A percentile compares a stretch with the other conserved stretches of the same genome.
Evolutionary conservation across 2,113 vertebrate species (phyloP).

Genomic region (Pomatorhinus ruficollis): DNA sequence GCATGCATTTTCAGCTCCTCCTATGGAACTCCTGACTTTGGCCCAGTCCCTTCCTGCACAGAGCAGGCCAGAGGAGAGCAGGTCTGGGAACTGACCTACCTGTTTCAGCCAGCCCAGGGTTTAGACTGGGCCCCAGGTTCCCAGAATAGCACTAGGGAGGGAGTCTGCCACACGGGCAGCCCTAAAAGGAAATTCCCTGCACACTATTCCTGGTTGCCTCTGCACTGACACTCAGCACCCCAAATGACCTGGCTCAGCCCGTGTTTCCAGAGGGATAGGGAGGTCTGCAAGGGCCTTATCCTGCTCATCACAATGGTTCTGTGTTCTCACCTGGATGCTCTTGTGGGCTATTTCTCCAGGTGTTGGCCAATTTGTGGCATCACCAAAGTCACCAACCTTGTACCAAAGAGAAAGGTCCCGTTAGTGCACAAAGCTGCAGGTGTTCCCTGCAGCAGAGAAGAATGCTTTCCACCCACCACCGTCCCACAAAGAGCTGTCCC

Average conservation of each 20-base stretch:
- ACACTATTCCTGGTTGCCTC: constrained; percentile 82
- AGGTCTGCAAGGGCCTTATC: not conserved
- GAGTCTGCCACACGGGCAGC: constrained; percentile 33
- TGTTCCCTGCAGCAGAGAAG: not conserved
- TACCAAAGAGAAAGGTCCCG: constrained; percentile 7
- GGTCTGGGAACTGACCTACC: not conserved
- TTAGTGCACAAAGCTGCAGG: not conserved
- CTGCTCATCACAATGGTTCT: fast-evolving
- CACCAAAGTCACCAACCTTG: constrained; percentile 95
- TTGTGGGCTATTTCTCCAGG: constrained; percentile 97
- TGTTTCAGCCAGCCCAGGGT: not conserved
- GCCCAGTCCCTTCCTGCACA: not conserved
- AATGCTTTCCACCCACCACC: not conserved
- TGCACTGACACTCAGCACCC: not conserved
- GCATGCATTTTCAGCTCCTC: not conserved
- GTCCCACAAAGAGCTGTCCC: not conserved
- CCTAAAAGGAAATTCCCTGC: constrained; percentile 86
- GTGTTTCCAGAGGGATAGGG: not conserved
- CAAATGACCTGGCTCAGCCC: constrained; percentile 4
- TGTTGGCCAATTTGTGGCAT: constrained; percentile 96
- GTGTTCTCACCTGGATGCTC: constrained; percentile 86
- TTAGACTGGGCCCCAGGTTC: constrained; percentile 8
- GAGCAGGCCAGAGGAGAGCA: not conserved
- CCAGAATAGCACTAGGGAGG: constrained; percentile 71
- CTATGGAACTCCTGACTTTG: not conserved